Conservation (phyloP, 53 echinoderm and acorn worm genomes). For the Holothuria leucospilota region DNA sequence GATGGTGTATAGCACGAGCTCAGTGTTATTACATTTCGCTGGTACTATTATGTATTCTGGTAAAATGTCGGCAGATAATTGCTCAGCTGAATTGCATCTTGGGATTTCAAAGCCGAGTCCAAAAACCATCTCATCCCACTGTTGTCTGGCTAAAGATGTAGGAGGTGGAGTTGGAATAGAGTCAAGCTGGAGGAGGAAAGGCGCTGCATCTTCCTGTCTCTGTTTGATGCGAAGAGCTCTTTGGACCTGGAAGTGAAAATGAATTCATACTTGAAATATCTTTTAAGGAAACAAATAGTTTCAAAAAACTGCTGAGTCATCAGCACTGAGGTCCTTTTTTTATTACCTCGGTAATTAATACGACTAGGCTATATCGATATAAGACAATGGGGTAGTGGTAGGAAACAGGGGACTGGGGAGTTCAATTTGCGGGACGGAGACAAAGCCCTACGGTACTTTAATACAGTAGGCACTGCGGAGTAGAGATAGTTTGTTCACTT, state of each 20-base stretch:
- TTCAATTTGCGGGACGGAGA: too few species aligned
- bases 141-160: conserved; percentile 24
- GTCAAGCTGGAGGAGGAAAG: conserved; percentile 7
- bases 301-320: too few species aligned
- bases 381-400: too few species aligned
- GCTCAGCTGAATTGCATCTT: conserved; percentile 7
- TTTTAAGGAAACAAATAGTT: too few species aligned
- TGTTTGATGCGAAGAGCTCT: conserved; percentile 37
- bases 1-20: conserved; percentile 48
- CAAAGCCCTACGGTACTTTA: too few species aligned
- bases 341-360: too few species aligned
- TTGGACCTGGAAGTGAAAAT: conserved; percentile 15
- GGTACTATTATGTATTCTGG: conserved; percentile 41
- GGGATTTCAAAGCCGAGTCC: conserved; percentile 44
- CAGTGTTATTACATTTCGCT: conserved; percentile 27
- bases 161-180: conserved; percentile 19
- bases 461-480: too few species aligned
- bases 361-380: too few species aligned
- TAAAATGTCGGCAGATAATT: neutral
- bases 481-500: too few species aligned
- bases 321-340: too few species aligned
- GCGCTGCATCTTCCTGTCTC: conserved; percentile 12
- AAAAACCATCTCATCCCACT: conserved; percentile 40
- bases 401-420: too few species aligned
- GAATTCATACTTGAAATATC: too few species aligned